A percentile compares a stretch with the other conserved stretches of the same genome.
These are phyloP conservation scores for Cepaea nemoralis DNA, from an alignment of 1,140 invertebrate genomes.

Conservation along the genomic window DNA sequence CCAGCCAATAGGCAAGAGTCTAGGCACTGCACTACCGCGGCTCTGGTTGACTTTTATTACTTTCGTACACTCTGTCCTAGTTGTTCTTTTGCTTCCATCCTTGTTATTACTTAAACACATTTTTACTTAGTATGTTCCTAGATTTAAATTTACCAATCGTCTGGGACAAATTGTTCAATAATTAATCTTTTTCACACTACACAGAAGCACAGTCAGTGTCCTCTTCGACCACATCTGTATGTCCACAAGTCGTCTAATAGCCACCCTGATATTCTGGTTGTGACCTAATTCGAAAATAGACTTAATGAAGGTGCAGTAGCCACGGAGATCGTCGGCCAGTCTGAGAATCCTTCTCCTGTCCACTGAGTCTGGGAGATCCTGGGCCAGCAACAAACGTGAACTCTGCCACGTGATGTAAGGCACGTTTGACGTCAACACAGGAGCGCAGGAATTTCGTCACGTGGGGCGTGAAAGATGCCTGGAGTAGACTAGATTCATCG, in stretches of 20 bases:
- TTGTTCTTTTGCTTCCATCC: too few relatives aligned
- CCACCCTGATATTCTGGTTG: background rate
- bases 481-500: background rate
- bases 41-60: too few relatives aligned
- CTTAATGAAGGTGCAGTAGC: slow-evolving; percentile 15
- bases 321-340: slow-evolving; percentile 28
- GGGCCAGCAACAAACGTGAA: slow-evolving; percentile 32
- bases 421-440: background rate
- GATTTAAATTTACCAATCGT: too few relatives aligned
- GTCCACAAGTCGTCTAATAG: slow-evolving; percentile 12
- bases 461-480: background rate
- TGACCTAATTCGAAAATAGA: background rate
- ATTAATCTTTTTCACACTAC: background rate
- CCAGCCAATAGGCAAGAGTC: too few relatives aligned
- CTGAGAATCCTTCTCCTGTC: slow-evolving; percentile 18
- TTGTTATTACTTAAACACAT: too few relatives aligned
- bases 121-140: too few relatives aligned
- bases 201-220: slow-evolving; percentile 4
- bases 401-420: slow-evolving; percentile 35
- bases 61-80: too few relatives aligned
- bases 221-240: slow-evolving; percentile 24
- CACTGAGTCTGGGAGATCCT: slow-evolving; percentile 6
- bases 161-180: too few relatives aligned
- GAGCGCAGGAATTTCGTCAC: slow-evolving; percentile 28
- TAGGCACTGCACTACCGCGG: too few relatives aligned